Evolutionary conservation across 2,113 vertebrate genomes (phyloP).

Genomic region (Hippoglossus stenolepis): DNA sequence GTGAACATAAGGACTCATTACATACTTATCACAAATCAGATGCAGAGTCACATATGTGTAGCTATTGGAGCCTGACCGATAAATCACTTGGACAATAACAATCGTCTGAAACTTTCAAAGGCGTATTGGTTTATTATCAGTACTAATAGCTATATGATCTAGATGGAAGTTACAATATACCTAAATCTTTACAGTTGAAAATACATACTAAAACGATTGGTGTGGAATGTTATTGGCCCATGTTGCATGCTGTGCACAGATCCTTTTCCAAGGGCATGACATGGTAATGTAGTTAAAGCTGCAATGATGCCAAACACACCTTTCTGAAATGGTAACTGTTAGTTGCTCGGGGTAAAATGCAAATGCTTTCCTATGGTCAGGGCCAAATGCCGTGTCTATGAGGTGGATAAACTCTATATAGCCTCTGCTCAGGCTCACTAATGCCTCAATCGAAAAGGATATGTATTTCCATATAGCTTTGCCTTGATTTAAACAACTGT

Average conservation of each 20-base stretch:
- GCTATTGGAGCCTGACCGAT: background rate
- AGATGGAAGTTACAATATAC: no score
- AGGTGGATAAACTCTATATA: background rate
- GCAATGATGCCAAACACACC: constrained; percentile 3
- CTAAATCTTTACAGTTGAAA: no score
- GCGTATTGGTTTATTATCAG: no score
- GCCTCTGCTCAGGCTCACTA: background rate
- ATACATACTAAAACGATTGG: no score
- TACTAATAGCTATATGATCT: no score
- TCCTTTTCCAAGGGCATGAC: no score
- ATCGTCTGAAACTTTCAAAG: no score
- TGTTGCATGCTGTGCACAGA: no score
- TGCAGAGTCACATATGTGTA: background rate
- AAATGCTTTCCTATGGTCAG: background rate
- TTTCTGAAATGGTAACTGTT: constrained; percentile 1
- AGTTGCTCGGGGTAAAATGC: background rate
- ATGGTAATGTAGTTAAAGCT: no score
- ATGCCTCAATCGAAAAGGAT: constrained; percentile 5
- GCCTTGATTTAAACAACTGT: constrained; percentile 10
- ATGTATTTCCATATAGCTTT: constrained; percentile 6
- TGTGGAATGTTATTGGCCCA: background rate
- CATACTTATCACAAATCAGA: background rate
- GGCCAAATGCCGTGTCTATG: background rate
- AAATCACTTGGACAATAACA: no score
- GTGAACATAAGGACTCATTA: background rate